Percentiles rank a stretch among this genome's conserved stretches.
These are phyloP conservation scores for Reinhardtius hippoglossoides DNA, from an alignment of 2,113 vertebrate genomes.

Conservation along the genomic window DNA sequence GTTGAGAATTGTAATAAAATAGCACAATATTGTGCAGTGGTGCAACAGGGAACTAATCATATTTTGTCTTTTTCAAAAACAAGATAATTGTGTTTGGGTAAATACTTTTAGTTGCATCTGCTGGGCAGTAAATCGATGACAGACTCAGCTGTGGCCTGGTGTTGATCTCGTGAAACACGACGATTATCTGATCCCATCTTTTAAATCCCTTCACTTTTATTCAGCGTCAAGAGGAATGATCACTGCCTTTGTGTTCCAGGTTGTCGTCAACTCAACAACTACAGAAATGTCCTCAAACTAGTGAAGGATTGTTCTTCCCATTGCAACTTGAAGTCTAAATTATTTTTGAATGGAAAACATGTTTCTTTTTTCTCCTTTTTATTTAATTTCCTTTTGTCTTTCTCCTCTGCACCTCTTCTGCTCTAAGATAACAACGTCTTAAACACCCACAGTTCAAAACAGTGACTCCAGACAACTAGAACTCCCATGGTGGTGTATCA, in stretches of 20 bases:
- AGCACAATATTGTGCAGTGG: constrained; percentile 36
- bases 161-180: constrained; percentile 41
- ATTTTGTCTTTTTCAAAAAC: constrained; percentile 37
- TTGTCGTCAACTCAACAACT: constrained; percentile 26
- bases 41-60: constrained; percentile 43
- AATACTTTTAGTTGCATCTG: constrained; percentile 47
- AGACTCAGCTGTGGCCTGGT: constrained; percentile 31
- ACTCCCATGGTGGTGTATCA: not conserved
- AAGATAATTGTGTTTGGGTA: constrained; percentile 22
- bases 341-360: constrained; percentile 21
- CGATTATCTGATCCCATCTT: constrained; percentile 11
- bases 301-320: constrained; percentile 58
- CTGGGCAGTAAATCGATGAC: constrained; percentile 51
- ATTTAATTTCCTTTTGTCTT: constrained; percentile 38
- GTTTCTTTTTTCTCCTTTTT: constrained; percentile 28
- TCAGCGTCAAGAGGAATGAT: constrained; percentile 22
- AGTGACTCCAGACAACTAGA: constrained; percentile 1
- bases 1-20: constrained; percentile 45
- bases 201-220: not conserved
- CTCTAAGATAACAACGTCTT: constrained; percentile 14
- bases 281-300: constrained; percentile 50
- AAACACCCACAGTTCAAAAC: constrained; percentile 29
- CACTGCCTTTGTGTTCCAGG: constrained; percentile 44
- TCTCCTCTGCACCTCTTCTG: not conserved
- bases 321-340: constrained; percentile 57